These are phyloP conservation scores for Idaea biselata DNA, from an alignment of 2,888 invertebrate genomes.

Conservation along the genomic window DNA sequence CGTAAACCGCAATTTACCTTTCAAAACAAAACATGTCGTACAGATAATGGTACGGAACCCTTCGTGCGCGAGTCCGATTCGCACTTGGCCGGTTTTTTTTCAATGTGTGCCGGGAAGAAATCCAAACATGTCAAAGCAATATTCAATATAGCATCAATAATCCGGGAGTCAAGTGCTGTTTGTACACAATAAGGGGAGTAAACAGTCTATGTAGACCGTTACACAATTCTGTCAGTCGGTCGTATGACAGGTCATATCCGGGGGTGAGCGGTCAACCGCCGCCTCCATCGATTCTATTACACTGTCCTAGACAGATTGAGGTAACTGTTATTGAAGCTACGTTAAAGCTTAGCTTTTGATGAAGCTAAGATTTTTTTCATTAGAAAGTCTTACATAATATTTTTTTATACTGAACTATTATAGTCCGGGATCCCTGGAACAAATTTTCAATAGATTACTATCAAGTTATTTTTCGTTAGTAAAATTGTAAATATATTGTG, in stretches of 20 bases:
- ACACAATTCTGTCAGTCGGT: slow-evolving; percentile 58
- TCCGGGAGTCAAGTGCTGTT: slow-evolving; percentile 52
- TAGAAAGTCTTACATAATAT: too few species aligned
- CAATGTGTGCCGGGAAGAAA: slow-evolving; percentile 8
- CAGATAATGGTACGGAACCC: too few species aligned
- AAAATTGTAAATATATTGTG: too few species aligned
- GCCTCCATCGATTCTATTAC: slow-evolving; percentile 72
- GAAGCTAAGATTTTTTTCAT: neutral
- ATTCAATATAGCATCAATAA: slow-evolving; percentile 35
- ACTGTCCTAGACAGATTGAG: slow-evolving; percentile 65
- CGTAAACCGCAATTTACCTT: too few species aligned
- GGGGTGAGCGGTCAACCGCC: slow-evolving; percentile 56
- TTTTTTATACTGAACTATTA: slow-evolving; percentile 2
- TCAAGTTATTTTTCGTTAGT: too few species aligned
- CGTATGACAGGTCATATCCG: slow-evolving; percentile 74
- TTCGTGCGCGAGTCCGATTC: too few species aligned
- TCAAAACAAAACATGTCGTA: too few species aligned
- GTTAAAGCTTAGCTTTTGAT: slow-evolving; percentile 36
- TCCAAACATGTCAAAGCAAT: slow-evolving; percentile 21
- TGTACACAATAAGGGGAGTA: slow-evolving; percentile 55
- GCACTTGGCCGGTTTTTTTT: too few species aligned
- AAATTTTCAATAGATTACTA: too few species aligned
- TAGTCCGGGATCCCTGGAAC: too few species aligned
- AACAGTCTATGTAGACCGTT: slow-evolving; percentile 54
- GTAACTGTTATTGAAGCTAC: slow-evolving; percentile 39